A percentile compares a stretch with the other conserved stretches of the same genome.
These are phyloP conservation scores for Teleopsis dalmanni DNA, from an alignment of 1,140 invertebrate species.

Conservation along the genomic window DNA sequence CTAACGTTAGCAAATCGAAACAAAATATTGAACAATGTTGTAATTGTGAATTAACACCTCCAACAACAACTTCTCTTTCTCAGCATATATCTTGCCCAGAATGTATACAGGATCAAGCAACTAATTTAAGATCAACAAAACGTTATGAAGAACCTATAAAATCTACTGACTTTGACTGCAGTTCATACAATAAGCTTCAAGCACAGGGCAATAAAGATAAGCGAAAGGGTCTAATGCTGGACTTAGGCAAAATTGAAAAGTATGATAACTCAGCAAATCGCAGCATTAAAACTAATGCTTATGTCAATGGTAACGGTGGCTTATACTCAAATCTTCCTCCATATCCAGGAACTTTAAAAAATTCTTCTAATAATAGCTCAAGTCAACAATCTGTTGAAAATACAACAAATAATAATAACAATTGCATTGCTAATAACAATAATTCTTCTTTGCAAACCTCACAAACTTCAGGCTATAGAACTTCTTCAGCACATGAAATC, in stretches of 20 bases:
- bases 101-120: slow-evolving; percentile 5
- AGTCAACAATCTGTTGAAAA: slow-evolving; percentile 31
- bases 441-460: slow-evolving; percentile 21
- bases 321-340: slow-evolving; percentile 37
- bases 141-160: background rate
- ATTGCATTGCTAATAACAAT: slow-evolving; percentile 20
- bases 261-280: slow-evolving; percentile 40
- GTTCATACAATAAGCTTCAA: background rate
- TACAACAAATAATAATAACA: slow-evolving; percentile 29
- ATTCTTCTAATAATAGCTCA: slow-evolving; percentile 31
- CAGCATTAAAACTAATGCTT: slow-evolving; percentile 22
- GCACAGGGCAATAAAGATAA: slow-evolving; percentile 32
- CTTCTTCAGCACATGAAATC: slow-evolving; percentile 45
- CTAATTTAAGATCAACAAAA: background rate
- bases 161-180: background rate
- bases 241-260: slow-evolving; percentile 54
- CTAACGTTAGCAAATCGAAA: background rate
- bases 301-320: slow-evolving; percentile 33
- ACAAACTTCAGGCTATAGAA: slow-evolving; percentile 39
- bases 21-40: slow-evolving; percentile 1
- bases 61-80: background rate
- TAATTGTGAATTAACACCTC: background rate
- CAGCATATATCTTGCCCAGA: slow-evolving; percentile 4
- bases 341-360: slow-evolving; percentile 30
- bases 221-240: slow-evolving; percentile 56